Percentiles rank a stretch among this genome's conserved stretches.
Evolutionary conservation across 2,888 invertebrate genomes (phyloP).

Genomic region (Tachina grossa): DNA sequence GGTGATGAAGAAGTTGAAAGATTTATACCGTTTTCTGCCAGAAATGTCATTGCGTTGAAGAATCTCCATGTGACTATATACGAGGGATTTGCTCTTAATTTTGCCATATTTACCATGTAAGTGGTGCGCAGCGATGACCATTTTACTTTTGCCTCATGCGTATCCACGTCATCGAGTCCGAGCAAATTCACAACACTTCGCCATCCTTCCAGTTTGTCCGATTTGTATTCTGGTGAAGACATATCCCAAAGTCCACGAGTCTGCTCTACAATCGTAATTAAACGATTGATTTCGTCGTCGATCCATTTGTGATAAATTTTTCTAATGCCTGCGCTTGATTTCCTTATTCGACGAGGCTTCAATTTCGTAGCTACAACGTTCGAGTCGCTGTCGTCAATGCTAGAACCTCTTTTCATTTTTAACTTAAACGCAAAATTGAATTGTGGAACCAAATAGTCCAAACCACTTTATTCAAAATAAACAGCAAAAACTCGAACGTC

Average conservation of each 20-base stretch:
- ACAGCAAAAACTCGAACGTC: too few relatives aligned
- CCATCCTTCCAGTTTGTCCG: background rate
- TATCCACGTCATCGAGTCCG: background rate
- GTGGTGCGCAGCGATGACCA: conserved; percentile 25
- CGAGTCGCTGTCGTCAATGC: too few relatives aligned
- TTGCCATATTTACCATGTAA: conserved; percentile 2
- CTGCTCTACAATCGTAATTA: too few relatives aligned
- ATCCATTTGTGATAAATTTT: too few relatives aligned
- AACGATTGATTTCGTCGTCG: too few relatives aligned
- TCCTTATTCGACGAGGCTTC: too few relatives aligned
- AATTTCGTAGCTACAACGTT: too few relatives aligned
- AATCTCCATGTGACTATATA: background rate
- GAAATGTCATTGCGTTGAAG: background rate
- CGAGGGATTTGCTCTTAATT: background rate
- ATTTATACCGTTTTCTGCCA: background rate
- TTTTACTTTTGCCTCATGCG: conserved; percentile 1
- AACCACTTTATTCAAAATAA: too few relatives aligned
- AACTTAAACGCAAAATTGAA: too few relatives aligned
- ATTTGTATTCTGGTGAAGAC: conserved; percentile 5
- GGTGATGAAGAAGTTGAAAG: background rate
- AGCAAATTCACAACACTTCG: background rate
- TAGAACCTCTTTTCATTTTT: too few relatives aligned
- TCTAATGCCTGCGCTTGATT: too few relatives aligned
- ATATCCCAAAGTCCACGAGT: background rate
- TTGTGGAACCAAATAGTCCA: too few relatives aligned